Percentiles rank a stretch among this genome's conserved stretches.
Evolutionary conservation across 2,113 vertebrate species (phyloP).

Genomic region (Cichladusa arquata): DNA sequence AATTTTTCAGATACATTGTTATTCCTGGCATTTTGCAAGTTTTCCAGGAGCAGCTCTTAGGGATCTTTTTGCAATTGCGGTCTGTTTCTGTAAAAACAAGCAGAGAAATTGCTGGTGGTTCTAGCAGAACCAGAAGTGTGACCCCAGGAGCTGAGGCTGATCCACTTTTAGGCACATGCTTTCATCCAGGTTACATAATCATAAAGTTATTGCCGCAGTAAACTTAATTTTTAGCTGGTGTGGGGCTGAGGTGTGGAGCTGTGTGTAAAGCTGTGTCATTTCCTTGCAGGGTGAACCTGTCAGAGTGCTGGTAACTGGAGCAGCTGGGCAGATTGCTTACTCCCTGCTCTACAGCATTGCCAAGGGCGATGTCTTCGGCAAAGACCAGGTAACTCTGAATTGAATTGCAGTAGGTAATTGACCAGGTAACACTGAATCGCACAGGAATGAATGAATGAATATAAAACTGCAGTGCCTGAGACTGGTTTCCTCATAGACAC

Average conservation of each 20-base stretch:
- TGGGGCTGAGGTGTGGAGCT: neutral
- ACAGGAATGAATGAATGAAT: neutral
- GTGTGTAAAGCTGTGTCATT: neutral
- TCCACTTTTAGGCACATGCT: neutral
- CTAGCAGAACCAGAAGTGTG: neutral
- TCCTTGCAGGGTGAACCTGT: constrained; percentile 84
- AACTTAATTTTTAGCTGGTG: neutral
- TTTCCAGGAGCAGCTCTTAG: neutral
- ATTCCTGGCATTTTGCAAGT: neutral
- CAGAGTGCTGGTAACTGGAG: constrained; percentile 93
- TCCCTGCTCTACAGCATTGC: constrained; percentile 93
- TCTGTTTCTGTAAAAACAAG: neutral
- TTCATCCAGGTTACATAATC: neutral
- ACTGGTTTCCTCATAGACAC: neutral
- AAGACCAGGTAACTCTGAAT: constrained; percentile 86
- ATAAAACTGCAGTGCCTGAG: neutral
- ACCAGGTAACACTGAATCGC: neutral
- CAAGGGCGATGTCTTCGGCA: constrained; percentile 96
- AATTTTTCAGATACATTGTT: neutral
- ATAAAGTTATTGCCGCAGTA: neutral
- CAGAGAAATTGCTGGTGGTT: neutral
- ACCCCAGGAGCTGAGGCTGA: neutral
- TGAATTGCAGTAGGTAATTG: too few relatives aligned
- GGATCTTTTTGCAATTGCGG: neutral
- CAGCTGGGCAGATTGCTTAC: constrained; percentile 96